These are phyloP conservation scores for Diphyllodes magnificus DNA, from an alignment of 2,113 vertebrate genomes.

Conservation along the genomic window DNA sequence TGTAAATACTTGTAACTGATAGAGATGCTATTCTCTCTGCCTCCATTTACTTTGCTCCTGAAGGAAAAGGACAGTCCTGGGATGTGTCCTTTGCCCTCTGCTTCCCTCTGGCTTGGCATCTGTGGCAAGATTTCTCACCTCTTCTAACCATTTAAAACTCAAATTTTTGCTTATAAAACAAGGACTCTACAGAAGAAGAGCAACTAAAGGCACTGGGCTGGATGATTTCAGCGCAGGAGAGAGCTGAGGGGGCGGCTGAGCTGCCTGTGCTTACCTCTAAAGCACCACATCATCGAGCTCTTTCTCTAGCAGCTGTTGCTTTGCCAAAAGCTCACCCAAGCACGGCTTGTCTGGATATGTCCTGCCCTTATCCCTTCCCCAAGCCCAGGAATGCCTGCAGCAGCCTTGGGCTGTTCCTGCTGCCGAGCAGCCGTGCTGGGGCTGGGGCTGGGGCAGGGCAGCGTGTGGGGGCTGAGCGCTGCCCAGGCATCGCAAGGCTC, in stretches of 20 bases:
- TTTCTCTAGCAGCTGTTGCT: neutral
- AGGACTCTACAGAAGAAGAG: neutral
- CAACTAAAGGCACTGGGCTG: neutral
- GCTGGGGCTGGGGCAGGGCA: neutral
- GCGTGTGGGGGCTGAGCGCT: neutral
- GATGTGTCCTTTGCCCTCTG: neutral
- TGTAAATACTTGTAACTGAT: neutral
- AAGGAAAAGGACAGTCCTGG: neutral
- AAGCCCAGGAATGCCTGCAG: neutral
- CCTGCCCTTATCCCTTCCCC: neutral
- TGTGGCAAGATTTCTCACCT: neutral
- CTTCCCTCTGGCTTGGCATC: neutral
- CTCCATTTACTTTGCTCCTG: neutral
- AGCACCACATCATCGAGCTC: accelerated
- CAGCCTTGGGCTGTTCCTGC: neutral
- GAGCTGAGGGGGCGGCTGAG: neutral
- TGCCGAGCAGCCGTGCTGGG: neutral
- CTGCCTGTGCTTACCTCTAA: neutral
- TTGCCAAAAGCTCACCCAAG: neutral
- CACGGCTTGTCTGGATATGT: accelerated
- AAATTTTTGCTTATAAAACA: neutral
- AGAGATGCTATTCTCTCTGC: neutral
- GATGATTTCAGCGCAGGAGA: neutral
- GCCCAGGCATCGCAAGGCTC: accelerated
- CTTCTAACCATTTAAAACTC: neutral